These are phyloP conservation scores for Mirounga angustirostris DNA, from an alignment of 2,113 vertebrate species.

Conservation along the genomic window DNA sequence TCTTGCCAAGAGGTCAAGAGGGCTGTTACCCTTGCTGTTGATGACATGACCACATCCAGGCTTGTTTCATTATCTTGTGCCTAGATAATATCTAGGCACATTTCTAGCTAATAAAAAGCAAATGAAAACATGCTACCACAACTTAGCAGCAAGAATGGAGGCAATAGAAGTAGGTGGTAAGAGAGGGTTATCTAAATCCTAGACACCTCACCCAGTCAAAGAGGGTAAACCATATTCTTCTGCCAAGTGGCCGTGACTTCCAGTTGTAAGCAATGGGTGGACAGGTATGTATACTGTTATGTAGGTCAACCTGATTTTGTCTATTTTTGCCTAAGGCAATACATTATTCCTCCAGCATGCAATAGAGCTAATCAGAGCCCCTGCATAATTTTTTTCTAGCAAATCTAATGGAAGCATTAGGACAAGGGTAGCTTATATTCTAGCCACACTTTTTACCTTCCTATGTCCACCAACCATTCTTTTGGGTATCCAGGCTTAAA, in stretches of 20 bases:
- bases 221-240: not conserved
- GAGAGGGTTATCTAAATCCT: not conserved
- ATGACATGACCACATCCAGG: conserved; percentile 85
- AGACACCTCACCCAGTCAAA: not conserved
- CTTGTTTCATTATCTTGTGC: conserved; percentile 70
- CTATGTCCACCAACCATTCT: not conserved
- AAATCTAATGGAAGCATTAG: not conserved
- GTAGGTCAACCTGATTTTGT: not conserved
- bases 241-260: not conserved
- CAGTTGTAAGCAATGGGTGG: not conserved
- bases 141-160: not conserved
- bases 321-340: not conserved
- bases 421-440: not conserved
- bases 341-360: not conserved
- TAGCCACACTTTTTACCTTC: not conserved
- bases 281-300: not conserved
- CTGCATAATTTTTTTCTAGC: not conserved
- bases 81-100: conserved; percentile 54
- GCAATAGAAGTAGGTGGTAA: not conserved
- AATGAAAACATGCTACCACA: not conserved
- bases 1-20: conserved; percentile 81
- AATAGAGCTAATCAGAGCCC: not conserved
- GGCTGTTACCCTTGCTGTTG: conserved; percentile 82
- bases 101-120: not conserved
- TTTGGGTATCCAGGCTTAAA: not conserved